Evolutionary conservation across 1,140 invertebrate genomes (phyloP), one percentile per base, ranked within the genome.

Genomic region (Sycophaga agraensis): DNA sequence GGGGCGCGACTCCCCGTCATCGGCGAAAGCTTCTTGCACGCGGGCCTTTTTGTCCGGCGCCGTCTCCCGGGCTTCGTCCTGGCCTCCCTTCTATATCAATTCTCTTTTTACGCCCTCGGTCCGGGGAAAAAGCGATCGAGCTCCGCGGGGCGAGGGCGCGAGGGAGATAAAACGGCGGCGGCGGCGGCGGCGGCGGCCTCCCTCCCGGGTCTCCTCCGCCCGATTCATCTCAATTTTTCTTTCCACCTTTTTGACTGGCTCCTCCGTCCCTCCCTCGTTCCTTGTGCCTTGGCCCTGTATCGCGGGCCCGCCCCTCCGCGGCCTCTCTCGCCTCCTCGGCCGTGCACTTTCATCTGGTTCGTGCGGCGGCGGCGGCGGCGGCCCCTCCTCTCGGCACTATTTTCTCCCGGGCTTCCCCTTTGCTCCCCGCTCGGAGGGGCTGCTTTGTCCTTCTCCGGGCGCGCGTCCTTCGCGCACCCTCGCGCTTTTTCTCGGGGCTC

Each of bases 151-250:
- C n/a, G n/a, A n/a, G n/a, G n/a, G n/a, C n/a, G n/a, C n/a, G n/a
- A n/a, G n/a, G n/a, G n/a, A n/a, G n/a, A n/a, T n/a, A n/a, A n/a
- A n/a, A n/a, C n/a, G n/a, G n/a, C n/a, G n/a, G n/a, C n/a, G n/a
- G n/a, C n/a, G n/a, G n/a, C n/a, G n/a, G n/a, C n/a, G n/a, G n/a
- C n/a, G n/a, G n/a, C n/a, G 5, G 28, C 28, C 11, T 48, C 31
- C 21, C 22, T 17, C 28, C 11, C 26, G 24, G 24, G n/a, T 22
- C 11, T 7, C 34, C 67, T 70, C 67, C 64, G n/a, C 64, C 65
- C 70, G 66, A 75, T 77, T 73, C 70, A 67, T 75, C 72, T 73
- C 71, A 68, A 74, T 77, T 77, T 75, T 75, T 75, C 73, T 77
- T 70, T 64, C 65, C 65, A 66, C 67, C 73, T 73, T 74, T 74